phyloP scores from a whole-genome alignment of 30 jellyfish, hydroid and myxozoan species.

The Turritopsis rubra region DNA sequence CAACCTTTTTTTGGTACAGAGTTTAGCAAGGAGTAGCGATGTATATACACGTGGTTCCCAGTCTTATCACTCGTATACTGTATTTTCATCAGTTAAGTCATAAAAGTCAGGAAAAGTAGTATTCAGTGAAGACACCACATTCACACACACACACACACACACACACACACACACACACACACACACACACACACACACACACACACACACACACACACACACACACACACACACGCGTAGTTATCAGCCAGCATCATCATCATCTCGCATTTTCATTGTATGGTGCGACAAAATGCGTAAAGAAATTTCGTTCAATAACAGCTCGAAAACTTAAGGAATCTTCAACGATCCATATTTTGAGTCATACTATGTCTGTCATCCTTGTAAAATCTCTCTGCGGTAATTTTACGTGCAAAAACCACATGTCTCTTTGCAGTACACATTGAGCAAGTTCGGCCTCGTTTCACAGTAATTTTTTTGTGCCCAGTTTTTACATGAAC shows the following conservation, averaged over 20 bases:
- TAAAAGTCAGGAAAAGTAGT: too few relatives aligned
- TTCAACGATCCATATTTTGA: too few relatives aligned
- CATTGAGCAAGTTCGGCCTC: slow-evolving; percentile 43
- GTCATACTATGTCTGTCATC: neutral
- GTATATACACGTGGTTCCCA: neutral
- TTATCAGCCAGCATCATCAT: neutral
- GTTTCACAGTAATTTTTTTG: slow-evolving; percentile 39
- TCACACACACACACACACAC: too few relatives aligned
- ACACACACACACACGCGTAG: too few relatives aligned
- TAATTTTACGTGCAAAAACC: slow-evolving; percentile 33
- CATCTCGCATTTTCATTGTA: neutral
- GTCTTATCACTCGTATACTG: neutral
- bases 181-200: too few relatives aligned
- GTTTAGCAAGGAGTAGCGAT: neutral
- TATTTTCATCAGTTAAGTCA: neutral
- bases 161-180: too few relatives aligned
- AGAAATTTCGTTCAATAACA: neutral
- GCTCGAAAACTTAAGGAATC: too few relatives aligned
- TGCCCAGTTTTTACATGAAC: neutral
- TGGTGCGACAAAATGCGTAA: neutral
- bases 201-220: too few relatives aligned
- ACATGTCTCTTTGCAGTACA: slow-evolving; percentile 61
- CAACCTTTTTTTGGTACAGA: neutral
- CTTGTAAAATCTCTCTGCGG: neutral
- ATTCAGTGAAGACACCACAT: too few relatives aligned